These are phyloP conservation scores for Cichladusa arquata DNA, from an alignment of 2,113 vertebrate species.

Conservation along the genomic window DNA sequence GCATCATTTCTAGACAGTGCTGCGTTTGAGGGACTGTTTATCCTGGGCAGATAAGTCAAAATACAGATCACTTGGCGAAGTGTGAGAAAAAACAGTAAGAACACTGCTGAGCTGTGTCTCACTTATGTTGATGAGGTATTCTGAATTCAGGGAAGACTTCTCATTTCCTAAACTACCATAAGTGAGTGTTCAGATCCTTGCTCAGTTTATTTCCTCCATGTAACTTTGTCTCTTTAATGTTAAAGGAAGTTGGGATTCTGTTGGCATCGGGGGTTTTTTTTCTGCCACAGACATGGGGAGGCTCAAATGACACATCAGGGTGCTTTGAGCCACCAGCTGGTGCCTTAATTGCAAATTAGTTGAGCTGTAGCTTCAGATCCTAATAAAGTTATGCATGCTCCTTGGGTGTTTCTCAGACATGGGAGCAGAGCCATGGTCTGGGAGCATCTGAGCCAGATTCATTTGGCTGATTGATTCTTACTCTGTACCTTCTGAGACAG, in stretches of 20 bases:
- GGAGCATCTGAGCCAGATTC: background rate
- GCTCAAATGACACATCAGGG: background rate
- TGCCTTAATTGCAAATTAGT: constrained; percentile 28
- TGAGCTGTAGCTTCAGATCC: background rate
- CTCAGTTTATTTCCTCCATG: background rate
- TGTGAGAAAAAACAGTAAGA: background rate
- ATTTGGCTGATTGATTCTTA: constrained; percentile 22
- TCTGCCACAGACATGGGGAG: background rate
- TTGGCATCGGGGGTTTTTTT: background rate
- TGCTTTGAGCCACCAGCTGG: background rate
- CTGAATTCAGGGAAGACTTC: background rate
- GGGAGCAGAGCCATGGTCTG: background rate
- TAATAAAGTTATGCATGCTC: constrained; percentile 9
- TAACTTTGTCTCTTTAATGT: background rate
- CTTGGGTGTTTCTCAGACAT: background rate
- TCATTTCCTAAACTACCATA: background rate
- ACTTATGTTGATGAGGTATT: background rate
- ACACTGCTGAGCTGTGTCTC: background rate
- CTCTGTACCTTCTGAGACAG: background rate
- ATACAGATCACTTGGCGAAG: background rate
- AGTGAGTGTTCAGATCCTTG: background rate
- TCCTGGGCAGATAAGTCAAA: background rate
- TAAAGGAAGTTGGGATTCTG: background rate
- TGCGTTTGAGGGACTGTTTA: background rate
- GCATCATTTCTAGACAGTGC: background rate